Base-by-base conservation (phyloP, 2,797 vertebrate genomes). In the Lepilemur septentrionalis region DNA sequence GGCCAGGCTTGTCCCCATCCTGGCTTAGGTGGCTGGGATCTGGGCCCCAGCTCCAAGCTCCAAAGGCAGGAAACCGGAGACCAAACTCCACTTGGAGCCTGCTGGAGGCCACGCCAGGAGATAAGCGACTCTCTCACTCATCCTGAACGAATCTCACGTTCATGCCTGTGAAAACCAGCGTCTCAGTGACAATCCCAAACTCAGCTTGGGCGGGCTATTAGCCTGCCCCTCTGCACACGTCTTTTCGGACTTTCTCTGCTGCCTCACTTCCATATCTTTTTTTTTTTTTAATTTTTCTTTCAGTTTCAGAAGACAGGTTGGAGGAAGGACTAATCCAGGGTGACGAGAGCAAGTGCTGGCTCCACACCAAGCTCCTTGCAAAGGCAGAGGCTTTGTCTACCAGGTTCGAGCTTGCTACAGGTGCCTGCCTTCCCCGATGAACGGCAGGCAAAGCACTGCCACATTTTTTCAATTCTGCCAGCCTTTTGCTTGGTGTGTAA, bases 321-420 rank as follows among this genome's bases (percentile, higher is more conserved):
- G 72, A 84, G 46, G 55, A 86, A 94, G 52, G 38, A 92, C 79
- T 84, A 5, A 73, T 91, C 57, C 63, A 46, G 72, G 20, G 76
- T 12, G 32, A 57, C 28, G 18, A 72, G 38, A 32, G 48, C 0
- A 1, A 46, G 57, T 46, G 30, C 63, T 75, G 70, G 11, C 50
- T 93, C 61, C 91, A 30, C 48, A 73, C 90, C 41, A 41, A 63
- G 38, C 67, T 82, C 61, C 57, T 20, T 12, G 17, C 83, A 50
- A 81, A 89, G 63, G 78, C 57, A 76, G n/a, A 89, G n/a, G 72
- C 13, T 22, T 5, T 73, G 28, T 72, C 55, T 18, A 28, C 25
- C 41, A 43, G 46, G 50, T 1, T 30, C 18, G 8, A 89, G 78
- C 72, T 48, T 13, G 14, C 72, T 52, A 81, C 86, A 82, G 57